These are phyloP conservation scores for Ceryle rudis DNA, from an alignment of 2,797 vertebrate species.

Conservation along the genomic window DNA sequence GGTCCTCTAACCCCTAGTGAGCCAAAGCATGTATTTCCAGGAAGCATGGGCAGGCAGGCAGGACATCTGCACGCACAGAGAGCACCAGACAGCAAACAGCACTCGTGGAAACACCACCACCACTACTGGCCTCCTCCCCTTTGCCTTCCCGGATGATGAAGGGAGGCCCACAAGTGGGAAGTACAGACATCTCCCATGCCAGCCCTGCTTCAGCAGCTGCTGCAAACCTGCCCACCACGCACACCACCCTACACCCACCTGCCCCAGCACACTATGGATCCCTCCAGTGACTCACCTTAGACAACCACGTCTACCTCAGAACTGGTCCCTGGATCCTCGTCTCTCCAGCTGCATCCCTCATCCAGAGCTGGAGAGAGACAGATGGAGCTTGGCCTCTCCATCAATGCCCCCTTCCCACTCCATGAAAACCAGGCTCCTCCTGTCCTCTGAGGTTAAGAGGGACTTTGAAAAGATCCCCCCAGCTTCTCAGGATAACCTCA, in stretches of 20 bases:
- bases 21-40: background rate
- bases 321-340: background rate
- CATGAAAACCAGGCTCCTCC: background rate
- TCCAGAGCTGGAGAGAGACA: accelerated
- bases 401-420: accelerated
- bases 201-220: accelerated
- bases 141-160: no score
- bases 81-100: background rate
- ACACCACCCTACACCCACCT: accelerated
- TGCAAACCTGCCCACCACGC: accelerated
- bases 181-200: accelerated
- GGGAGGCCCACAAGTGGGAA: background rate
- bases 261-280: background rate
- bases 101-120: background rate
- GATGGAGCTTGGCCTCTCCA: background rate
- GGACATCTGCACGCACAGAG: no score
- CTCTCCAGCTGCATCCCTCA: background rate
- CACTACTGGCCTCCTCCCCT: background rate
- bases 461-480: background rate
- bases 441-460: background rate
- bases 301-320: background rate
- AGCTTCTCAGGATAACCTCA: background rate
- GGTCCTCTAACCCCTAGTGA: accelerated
- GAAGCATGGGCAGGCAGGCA: background rate
- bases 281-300: background rate